Evolutionary conservation across 2,888 invertebrate genomes (phyloP).

Genomic region (Ochropleura plecta): DNA sequence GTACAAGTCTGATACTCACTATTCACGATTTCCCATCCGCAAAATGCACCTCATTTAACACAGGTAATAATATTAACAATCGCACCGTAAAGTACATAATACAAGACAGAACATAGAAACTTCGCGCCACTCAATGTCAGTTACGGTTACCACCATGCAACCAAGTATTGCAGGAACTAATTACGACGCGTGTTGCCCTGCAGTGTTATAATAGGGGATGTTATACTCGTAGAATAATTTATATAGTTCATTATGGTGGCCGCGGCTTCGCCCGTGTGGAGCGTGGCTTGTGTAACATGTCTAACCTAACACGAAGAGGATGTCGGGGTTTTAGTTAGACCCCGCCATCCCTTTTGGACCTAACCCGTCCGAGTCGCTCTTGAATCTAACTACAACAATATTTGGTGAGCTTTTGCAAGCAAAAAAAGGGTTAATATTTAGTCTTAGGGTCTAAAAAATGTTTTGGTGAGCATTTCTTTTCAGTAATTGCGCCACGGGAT

Average conservation of each 20-base stretch:
- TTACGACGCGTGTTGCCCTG: conserved; percentile 15
- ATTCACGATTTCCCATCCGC: too few species aligned
- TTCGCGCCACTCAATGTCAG: conserved; percentile 15
- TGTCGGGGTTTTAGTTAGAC: background rate
- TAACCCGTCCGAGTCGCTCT: background rate
- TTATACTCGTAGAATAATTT: background rate
- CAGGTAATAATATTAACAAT: background rate
- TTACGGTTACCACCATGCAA: background rate
- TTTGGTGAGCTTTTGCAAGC: too few species aligned
- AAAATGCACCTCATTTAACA: too few species aligned
- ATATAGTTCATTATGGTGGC: background rate
- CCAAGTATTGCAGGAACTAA: conserved; percentile 5
- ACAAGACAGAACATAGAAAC: background rate
- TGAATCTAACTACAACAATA: too few species aligned
- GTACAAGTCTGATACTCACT: too few species aligned
- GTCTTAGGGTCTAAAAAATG: too few species aligned
- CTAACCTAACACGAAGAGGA: background rate
- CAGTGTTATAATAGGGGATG: conserved; percentile 1
- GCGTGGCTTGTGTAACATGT: too few species aligned
- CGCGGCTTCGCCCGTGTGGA: too few species aligned
- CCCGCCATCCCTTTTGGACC: background rate
- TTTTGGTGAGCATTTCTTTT: too few species aligned
- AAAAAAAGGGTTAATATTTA: too few species aligned
- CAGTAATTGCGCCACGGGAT: too few species aligned
- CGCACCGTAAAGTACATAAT: background rate